Evolutionary conservation across 2,113 vertebrate species (phyloP).

Genomic region (Sebastes fasciatus): DNA sequence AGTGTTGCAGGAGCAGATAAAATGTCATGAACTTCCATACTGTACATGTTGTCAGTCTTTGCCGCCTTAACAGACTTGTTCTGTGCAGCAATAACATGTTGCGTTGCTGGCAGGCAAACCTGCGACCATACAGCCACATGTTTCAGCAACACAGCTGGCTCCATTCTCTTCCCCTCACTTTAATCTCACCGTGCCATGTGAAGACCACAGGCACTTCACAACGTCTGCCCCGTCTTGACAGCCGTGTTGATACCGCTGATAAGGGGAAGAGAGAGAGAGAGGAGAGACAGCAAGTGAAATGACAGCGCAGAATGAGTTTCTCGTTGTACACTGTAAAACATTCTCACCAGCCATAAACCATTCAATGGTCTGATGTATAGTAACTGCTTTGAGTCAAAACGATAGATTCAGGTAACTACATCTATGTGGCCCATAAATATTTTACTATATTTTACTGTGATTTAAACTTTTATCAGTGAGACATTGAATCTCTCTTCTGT

Average conservation of each 20-base stretch:
- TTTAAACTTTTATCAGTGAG: background rate
- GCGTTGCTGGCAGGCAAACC: constrained; percentile 63
- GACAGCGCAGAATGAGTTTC: constrained; percentile 32
- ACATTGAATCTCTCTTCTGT: background rate
- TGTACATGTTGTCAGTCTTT: background rate
- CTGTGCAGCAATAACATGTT: constrained; percentile 51
- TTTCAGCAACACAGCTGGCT: constrained; percentile 70
- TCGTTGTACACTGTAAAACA: constrained; percentile 33
- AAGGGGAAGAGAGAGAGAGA: constrained; percentile 46
- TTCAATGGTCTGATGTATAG: background rate
- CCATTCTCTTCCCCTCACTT: constrained; percentile 44
- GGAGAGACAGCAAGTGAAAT: constrained; percentile 22
- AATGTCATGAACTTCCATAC: constrained; percentile 4
- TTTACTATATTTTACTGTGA: background rate
- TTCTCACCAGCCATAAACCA: background rate
- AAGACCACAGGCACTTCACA: constrained; percentile 58
- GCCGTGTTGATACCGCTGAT: constrained; percentile 49
- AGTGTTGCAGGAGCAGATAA: constrained; percentile 1
- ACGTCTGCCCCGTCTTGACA: constrained; percentile 53
- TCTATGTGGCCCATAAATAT: background rate
- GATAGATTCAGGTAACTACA: background rate
- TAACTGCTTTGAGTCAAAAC: background rate
- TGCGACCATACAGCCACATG: constrained; percentile 52
- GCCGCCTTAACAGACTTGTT: constrained; percentile 48
- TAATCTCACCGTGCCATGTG: constrained; percentile 56